Base-by-base conservation (phyloP, 1,140 invertebrate genomes). In the Monochamus saltuarius region DNA sequence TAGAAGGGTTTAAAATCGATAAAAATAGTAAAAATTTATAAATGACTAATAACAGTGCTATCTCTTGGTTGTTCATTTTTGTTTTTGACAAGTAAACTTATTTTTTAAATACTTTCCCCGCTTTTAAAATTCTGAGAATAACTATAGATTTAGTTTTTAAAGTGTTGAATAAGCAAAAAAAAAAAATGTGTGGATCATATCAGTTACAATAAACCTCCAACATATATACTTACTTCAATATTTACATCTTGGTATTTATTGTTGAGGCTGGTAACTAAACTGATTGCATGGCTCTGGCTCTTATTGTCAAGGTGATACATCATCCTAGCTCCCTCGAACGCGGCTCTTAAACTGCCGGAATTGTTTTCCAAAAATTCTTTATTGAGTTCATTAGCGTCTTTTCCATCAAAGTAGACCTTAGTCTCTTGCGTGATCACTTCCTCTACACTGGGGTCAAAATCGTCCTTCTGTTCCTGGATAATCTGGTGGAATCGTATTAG, bases 401-500 rank as follows among this genome's bases (percentile, higher is more conserved):
- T 84, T 14, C 79, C 81, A 2, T 78, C 70, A 62, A 88, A 85
- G 69, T 91, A 84, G 47, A 81, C 79, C 70, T 82, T 62, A 69
- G 85, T 87, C 75, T 93, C 90, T 56, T 83, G 81, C n/a, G 85
- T 77, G 19, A 97, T 81, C 35, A 96, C 92, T 67, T 86, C 81
- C 42, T 82, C 80, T 0, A 95, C 86, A 16, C 84, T 72, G 17
- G 82, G 82, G 62, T 87, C 81, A 42, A 87, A 75, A 63, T 66
- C 74, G 16, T 67, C 56, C 58, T 69, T 70, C 54, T 67, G 70
- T 9, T 74, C 69, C 45, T 78, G 79, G 45, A 84, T 78, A 67
- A 85, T 82, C 62, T 82, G 78, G 60, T 84, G 79, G 71, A 95
- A 94, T 46, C 87, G 84, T 50, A 95, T 84, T 37, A 95, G 75